phyloP scores from a whole-genome alignment of 2,888 invertebrate genomes.

The Leuctra nigra region DNA sequence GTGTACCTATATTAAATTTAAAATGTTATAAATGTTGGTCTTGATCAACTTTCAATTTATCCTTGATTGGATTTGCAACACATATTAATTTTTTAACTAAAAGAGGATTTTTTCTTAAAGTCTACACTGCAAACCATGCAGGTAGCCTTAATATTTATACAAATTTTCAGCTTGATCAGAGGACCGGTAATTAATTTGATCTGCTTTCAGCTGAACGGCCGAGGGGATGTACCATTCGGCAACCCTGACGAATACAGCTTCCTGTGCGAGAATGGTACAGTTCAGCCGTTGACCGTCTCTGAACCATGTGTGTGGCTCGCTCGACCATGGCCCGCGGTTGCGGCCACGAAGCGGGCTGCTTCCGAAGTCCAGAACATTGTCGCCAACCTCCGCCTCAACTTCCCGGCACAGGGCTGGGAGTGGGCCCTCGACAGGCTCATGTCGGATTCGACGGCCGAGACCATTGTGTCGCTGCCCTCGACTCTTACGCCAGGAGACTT shows the following conservation, averaged over 20 bases:
- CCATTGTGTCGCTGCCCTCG: conserved; percentile 30
- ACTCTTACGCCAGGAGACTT: conserved; percentile 55
- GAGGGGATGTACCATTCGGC: background rate
- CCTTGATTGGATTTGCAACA: no score
- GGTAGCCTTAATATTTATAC: no score
- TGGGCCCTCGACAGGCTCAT: conserved; percentile 52
- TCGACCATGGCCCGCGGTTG: conserved; percentile 70
- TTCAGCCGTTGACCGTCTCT: conserved; percentile 49
- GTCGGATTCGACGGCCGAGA: conserved; percentile 44
- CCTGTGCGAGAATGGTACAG: conserved; percentile 69
- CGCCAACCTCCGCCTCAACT: conserved; percentile 40
- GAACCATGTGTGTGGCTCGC: conserved; percentile 71
- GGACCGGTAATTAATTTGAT: no score
- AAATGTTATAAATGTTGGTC: no score
- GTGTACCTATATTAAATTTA: no score
- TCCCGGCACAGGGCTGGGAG: conserved; percentile 45
- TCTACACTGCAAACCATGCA: no score
- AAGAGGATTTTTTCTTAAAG: no score
- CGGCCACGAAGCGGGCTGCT: conserved; percentile 49
- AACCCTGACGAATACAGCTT: conserved; percentile 51
- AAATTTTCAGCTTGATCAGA: no score
- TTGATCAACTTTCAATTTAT: no score
- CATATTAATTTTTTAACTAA: no score
- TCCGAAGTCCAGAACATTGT: conserved; percentile 47
- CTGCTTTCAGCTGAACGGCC: background rate